Conservation (phyloP, 2,797 vertebrate species). For the Rhynchonycteris naso region DNA sequence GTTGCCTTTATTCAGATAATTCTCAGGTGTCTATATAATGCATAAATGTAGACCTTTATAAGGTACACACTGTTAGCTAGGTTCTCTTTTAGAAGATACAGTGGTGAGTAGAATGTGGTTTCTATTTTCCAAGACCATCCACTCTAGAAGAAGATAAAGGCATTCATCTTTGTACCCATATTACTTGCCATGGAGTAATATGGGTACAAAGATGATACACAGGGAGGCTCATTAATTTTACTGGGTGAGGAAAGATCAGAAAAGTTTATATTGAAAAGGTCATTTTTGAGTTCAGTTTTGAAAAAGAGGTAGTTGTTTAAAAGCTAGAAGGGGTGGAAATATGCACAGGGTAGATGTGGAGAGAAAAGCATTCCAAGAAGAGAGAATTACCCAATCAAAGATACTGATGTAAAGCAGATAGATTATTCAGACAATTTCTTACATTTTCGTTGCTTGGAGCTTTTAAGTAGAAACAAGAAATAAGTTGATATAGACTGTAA, state of each 20-base stretch:
- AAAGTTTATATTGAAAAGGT: background rate
- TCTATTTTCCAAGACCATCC: background rate
- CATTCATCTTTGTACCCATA: background rate
- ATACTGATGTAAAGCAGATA: background rate
- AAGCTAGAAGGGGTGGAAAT: background rate
- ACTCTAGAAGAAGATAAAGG: background rate
- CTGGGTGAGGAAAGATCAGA: background rate
- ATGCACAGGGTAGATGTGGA: background rate
- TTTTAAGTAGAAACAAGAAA: background rate
- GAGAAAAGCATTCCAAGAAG: background rate
- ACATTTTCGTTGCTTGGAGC: background rate
- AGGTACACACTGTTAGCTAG: background rate
- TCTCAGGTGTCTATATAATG: background rate
- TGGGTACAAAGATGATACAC: background rate
- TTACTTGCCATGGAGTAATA: background rate
- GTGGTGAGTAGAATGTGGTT: background rate
- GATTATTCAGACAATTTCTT: background rate
- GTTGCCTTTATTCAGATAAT: background rate
- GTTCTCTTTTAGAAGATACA: background rate
- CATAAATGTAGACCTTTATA: background rate
- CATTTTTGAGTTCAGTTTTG: conserved; percentile 21
- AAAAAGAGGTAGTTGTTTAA: background rate
- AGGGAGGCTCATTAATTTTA: background rate
- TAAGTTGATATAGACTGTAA: background rate
- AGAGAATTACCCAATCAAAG: background rate